A percentile compares a stretch with the other conserved stretches of the same genome.
Evolutionary conservation across 2,888 invertebrate species (phyloP).

Genomic region (Leucoptera coffeella): DNA sequence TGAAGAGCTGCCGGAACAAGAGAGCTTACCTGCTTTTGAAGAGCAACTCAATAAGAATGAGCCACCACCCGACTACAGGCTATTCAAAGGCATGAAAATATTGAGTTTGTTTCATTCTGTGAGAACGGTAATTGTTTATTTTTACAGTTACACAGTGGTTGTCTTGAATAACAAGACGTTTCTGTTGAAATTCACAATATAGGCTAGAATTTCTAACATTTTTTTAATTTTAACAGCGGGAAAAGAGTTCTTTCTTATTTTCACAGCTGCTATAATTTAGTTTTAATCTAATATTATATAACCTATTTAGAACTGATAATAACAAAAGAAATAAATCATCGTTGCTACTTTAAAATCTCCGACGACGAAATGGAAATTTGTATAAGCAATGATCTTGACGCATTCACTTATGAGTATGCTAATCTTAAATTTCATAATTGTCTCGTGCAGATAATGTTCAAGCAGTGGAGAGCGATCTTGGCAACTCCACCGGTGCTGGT

Average conservation of each 20-base stretch:
- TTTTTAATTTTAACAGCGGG: too few relatives aligned
- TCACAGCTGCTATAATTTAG: too few relatives aligned
- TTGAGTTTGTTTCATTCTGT: conserved; percentile 39
- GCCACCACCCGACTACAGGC: conserved; percentile 12
- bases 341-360: not conserved
- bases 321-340: too few relatives aligned
- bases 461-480: conserved; percentile 20
- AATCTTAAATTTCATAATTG: not conserved
- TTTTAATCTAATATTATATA: too few relatives aligned
- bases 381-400: not conserved
- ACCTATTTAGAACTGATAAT: too few relatives aligned
- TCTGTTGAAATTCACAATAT: too few relatives aligned
- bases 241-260: too few relatives aligned
- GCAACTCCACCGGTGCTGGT: conserved; percentile 38
- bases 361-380: not conserved
- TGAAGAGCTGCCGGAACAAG: conserved; percentile 10
- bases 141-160: too few relatives aligned
- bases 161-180: too few relatives aligned
- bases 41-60: conserved; percentile 8
- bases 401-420: not conserved
- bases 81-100: conserved; percentile 28
- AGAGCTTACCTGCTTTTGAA: conserved; percentile 10
- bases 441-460: conserved; percentile 4
- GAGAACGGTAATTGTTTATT: conserved; percentile 28
- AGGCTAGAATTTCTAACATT: too few relatives aligned